Percentiles rank a stretch among this genome's conserved stretches.
Evolutionary conservation across 2,797 vertebrate species (phyloP).

Genomic region (Sebastes taczanowskii): DNA sequence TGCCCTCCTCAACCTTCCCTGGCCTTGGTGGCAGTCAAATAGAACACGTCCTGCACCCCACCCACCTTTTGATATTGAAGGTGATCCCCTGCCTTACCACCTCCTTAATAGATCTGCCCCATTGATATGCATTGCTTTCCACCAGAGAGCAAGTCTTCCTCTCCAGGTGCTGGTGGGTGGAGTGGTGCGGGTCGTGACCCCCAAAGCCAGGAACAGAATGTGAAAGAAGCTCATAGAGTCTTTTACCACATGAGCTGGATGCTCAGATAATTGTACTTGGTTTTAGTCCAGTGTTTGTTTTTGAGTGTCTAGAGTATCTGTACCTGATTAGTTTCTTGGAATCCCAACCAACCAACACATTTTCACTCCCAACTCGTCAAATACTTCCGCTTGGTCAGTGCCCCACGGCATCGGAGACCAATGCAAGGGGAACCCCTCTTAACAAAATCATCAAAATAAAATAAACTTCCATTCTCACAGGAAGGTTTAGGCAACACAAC

Average conservation of each 20-base stretch:
- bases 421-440: too few relatives aligned
- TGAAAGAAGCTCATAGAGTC: neutral
- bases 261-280: neutral
- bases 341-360: neutral
- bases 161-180: slow-evolving; percentile 13
- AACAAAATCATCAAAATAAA: too few relatives aligned
- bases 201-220: slow-evolving; percentile 20
- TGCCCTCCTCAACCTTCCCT: slow-evolving; percentile 43
- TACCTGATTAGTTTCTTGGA: neutral
- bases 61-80: slow-evolving; percentile 14
- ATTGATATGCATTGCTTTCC: slow-evolving; percentile 66
- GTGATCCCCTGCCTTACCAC: slow-evolving; percentile 18
- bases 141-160: neutral
- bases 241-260: neutral
- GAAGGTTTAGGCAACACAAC: too few relatives aligned
- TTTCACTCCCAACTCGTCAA: neutral
- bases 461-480: too few relatives aligned
- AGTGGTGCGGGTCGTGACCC: slow-evolving; percentile 26
- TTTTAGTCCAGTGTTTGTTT: neutral
- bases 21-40: slow-evolving; percentile 42
- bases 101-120: slow-evolving; percentile 30
- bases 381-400: too few relatives aligned
- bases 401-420: too few relatives aligned
- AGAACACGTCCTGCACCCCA: slow-evolving; percentile 14
- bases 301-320: neutral